These are phyloP conservation scores for Porites lobata DNA, from an alignment of 92 coral and sea anemone species.

Conservation along the genomic window DNA sequence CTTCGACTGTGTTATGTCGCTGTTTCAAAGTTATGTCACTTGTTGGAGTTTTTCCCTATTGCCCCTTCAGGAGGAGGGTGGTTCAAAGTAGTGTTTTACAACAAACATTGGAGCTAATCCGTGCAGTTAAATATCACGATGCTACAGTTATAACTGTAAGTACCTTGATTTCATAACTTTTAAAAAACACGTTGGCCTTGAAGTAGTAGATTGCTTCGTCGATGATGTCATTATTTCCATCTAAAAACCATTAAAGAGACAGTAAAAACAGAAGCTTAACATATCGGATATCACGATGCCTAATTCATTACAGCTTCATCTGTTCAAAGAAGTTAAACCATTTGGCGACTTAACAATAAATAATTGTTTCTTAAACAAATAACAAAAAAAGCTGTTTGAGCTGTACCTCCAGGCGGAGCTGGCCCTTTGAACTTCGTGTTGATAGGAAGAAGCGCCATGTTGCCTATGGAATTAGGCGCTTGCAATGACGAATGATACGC, in stretches of 20 bases:
- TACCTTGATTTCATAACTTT: slow-evolving; percentile 98
- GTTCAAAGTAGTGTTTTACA: neutral
- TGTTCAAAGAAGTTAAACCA: neutral
- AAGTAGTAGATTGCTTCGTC: slow-evolving; percentile 93
- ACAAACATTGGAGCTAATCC: neutral
- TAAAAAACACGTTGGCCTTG: slow-evolving; percentile 99
- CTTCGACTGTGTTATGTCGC: too few relatives aligned
- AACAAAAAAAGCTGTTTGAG: neutral
- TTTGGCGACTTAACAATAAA: neutral
- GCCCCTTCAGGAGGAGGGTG: too few relatives aligned
- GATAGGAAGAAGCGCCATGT: slow-evolving; percentile 98
- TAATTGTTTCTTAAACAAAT: neutral
- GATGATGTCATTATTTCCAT: slow-evolving; percentile 87
- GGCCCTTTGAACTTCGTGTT: slow-evolving; percentile 97
- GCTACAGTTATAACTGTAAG: neutral
- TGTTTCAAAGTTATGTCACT: too few relatives aligned
- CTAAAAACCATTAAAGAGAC: slow-evolving; percentile 36
- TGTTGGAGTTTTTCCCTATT: too few relatives aligned
- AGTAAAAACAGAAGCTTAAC: too few relatives aligned
- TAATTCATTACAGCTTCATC: neutral
- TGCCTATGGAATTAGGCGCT: slow-evolving; percentile 90
- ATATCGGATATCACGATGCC: neutral
- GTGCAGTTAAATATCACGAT: too few relatives aligned
- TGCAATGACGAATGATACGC: slow-evolving; percentile 96
- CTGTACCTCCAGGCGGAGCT: slow-evolving; percentile 95